These are phyloP conservation scores for Napeogenes inachia DNA, from an alignment of 2,888 invertebrate species.

Conservation along the genomic window DNA sequence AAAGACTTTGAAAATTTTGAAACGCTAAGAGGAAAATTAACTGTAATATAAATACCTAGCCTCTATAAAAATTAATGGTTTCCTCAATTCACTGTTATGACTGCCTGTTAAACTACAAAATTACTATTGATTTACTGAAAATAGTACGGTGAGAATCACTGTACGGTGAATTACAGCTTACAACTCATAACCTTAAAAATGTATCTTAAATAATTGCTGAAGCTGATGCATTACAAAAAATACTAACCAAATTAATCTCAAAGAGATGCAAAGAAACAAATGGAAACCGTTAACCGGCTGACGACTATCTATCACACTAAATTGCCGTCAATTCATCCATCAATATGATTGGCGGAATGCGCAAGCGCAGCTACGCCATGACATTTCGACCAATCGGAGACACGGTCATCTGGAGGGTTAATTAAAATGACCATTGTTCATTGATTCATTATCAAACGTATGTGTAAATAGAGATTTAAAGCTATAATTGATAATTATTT, in stretches of 20 bases:
- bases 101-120: too few species aligned
- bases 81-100: too few species aligned
- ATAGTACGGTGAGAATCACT: too few species aligned
- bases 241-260: neutral
- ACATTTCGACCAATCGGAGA: constrained; percentile 15
- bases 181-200: too few species aligned
- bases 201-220: too few species aligned
- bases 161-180: too few species aligned
- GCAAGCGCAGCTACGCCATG: constrained; percentile 11
- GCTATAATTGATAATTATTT: neutral
- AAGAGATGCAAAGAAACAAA: constrained; percentile 7
- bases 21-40: too few species aligned
- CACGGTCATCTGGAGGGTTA: constrained; percentile 12
- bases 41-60: too few species aligned
- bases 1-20: too few species aligned
- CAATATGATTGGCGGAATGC: constrained; percentile 9
- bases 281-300: constrained; percentile 15
- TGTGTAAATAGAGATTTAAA: constrained; percentile 1
- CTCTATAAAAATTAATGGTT: too few species aligned
- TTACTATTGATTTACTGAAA: too few species aligned
- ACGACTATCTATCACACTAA: constrained; percentile 10
- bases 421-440: constrained; percentile 23
- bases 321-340: constrained; percentile 14
- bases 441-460: constrained; percentile 17
- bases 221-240: neutral